Conservation (phyloP, 2,888 invertebrate species). For the Elegia similella region DNA sequence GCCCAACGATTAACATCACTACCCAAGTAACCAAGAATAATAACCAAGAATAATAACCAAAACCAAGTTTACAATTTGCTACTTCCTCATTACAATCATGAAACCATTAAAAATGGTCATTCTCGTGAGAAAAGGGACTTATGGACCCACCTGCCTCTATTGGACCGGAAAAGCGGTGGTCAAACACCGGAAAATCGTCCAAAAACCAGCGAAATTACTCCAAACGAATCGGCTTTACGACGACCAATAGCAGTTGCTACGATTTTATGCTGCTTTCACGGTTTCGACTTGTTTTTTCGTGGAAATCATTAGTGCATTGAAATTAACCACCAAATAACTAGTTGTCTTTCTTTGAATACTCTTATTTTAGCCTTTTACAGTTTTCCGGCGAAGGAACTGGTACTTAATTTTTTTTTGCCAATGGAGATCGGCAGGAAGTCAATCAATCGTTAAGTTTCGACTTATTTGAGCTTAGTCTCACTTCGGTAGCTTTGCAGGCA, state of each 20-base stretch:
- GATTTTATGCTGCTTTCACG: constrained; percentile 71
- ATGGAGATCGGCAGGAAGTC: constrained; percentile 20
- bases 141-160: constrained; percentile 66
- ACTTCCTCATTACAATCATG: constrained; percentile 60
- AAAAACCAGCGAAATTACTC: constrained; percentile 73
- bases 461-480: constrained; percentile 24
- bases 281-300: constrained; percentile 51
- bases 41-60: constrained; percentile 36
- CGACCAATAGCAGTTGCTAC: constrained; percentile 50
- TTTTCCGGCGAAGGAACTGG: constrained; percentile 29
- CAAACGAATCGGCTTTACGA: constrained; percentile 61
- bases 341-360: constrained; percentile 44
- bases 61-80: constrained; percentile 45
- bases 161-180: constrained; percentile 71
- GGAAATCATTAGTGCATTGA: constrained; percentile 70
- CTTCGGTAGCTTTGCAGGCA: constrained; percentile 15
- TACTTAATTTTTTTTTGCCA: constrained; percentile 22
- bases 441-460: constrained; percentile 27
- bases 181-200: constrained; percentile 77
- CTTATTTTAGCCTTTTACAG: constrained; percentile 31
- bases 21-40: constrained; percentile 30
- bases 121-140: constrained; percentile 71
- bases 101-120: constrained; percentile 54
- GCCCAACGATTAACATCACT: constrained; percentile 30
- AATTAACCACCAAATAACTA: constrained; percentile 58